Base-by-base conservation (phyloP, 2,797 vertebrate species). In the Phaenicophaeus curvirostris region DNA sequence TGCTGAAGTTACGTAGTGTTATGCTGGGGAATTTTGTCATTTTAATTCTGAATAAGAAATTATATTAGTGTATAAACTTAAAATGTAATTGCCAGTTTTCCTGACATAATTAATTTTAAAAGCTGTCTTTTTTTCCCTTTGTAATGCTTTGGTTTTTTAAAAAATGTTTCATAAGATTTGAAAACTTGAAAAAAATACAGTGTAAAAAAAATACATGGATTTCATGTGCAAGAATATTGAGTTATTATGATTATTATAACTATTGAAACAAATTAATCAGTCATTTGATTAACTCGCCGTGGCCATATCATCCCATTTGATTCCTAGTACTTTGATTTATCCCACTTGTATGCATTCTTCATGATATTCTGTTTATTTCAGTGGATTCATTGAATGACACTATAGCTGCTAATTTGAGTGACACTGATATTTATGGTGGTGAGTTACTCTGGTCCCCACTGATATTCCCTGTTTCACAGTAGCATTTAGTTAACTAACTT, bases 311-410 rank as follows among this genome's bases (percentile, higher is more conserved):
- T 97, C 96, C 94, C 71, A 73, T 96, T 96, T 97, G 59, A 96
- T 96, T 79, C 94, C 97, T 96, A 81, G 6, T 89, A 94, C 6
- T 95, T 97, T 97, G 93, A 96, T 96, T 96, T 95, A 85, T 94
- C 94, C 76, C 88, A 94, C 67, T 73, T 91, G 30, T 98, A 97
- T 97, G 97, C 98, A 97, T 98, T 98, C 98, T 98, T 98, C 97
- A 98, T 97, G 69, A 96, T 98, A 97, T 98, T 98, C 96, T 98
- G 96, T 98, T 98, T 99, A 98, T 99, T 99, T 98, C 99, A 99
- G 99, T 99, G 99, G 99, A 99, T 99, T 98, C 98, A 98, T 98
- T 99, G 98, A 99, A 99, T 99, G 99, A 99, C 98, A 99, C 99
- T 98, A 98, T 99, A 98, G 98, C 98, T 98, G 99, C 98, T 99